Evolutionary conservation across 92 coral and sea anemone species (phyloP).

Genomic region (Palythoa caribaeorum): DNA sequence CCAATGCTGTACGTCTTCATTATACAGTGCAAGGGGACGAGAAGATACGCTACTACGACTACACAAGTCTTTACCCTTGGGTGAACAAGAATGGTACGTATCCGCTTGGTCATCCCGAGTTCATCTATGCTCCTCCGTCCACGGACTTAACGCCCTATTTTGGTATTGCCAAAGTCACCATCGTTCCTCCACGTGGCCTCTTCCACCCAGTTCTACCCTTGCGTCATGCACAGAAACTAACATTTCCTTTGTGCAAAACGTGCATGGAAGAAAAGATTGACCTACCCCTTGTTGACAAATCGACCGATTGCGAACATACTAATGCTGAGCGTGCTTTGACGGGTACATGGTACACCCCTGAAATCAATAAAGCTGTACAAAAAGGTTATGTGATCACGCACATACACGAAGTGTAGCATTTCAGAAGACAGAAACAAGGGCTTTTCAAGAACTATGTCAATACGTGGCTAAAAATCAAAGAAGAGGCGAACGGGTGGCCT

Average conservation of each 20-base stretch:
- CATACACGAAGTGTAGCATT: conserved; percentile 25
- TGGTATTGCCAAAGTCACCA: background rate
- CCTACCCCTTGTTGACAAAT: background rate
- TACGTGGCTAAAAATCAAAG: conserved; percentile 24
- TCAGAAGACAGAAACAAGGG: background rate
- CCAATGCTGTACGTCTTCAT: background rate
- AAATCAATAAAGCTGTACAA: background rate
- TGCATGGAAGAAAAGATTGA: background rate
- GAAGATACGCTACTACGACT: background rate
- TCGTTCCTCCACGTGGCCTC: background rate
- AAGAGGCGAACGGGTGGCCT: conserved; percentile 27
- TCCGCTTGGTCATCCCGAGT: background rate
- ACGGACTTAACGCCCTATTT: background rate
- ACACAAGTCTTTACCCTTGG: background rate
- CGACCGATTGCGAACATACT: background rate
- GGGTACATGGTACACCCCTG: conserved; percentile 42
- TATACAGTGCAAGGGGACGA: background rate
- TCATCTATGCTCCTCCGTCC: background rate
- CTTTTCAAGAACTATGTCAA: conserved; percentile 22
- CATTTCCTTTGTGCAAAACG: background rate
- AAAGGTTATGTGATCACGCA: conserved; percentile 1
- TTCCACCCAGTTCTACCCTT: background rate
- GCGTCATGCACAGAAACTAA: background rate
- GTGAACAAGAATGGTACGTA: background rate
- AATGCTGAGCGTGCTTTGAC: background rate